phyloP scores from a whole-genome alignment of 2,113 vertebrate genomes.

The Telmatochromis sp. region DNA sequence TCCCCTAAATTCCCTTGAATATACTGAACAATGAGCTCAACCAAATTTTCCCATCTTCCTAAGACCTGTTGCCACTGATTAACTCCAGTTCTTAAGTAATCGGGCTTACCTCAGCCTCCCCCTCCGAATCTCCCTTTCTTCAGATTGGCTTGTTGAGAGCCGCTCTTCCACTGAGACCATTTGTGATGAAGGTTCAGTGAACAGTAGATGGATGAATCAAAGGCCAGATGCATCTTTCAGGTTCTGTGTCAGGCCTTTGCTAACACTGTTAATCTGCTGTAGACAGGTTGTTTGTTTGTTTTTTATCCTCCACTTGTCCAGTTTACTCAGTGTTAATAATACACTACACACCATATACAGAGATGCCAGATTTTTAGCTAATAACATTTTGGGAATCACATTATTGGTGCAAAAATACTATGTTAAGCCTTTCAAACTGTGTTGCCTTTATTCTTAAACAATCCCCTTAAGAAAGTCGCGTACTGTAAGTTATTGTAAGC shows the following conservation, averaged over 20 bases:
- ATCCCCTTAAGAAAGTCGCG: background rate
- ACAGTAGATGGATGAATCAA: background rate
- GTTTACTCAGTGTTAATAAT: fast-evolving
- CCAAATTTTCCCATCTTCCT: background rate
- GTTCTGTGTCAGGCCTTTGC: background rate
- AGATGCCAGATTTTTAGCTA: background rate
- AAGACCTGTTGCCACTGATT: background rate
- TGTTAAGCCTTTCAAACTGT: background rate
- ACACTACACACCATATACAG: background rate
- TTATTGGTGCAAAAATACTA: background rate
- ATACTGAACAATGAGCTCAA: background rate
- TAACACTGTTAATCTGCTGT: background rate
- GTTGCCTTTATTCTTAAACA: background rate
- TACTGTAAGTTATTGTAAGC: background rate
- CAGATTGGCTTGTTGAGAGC: background rate
- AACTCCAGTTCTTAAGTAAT: background rate
- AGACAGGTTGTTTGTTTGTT: background rate
- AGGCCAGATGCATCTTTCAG: background rate
- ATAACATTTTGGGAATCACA: background rate
- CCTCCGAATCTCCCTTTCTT: background rate
- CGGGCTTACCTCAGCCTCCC: background rate
- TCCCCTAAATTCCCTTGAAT: background rate
- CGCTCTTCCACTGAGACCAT: background rate
- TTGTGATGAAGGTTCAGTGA: background rate
- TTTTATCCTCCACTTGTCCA: background rate